Evolutionary conservation across 2,888 invertebrate genomes (phyloP).

Genomic region (Therioaphis trifolii): DNA sequence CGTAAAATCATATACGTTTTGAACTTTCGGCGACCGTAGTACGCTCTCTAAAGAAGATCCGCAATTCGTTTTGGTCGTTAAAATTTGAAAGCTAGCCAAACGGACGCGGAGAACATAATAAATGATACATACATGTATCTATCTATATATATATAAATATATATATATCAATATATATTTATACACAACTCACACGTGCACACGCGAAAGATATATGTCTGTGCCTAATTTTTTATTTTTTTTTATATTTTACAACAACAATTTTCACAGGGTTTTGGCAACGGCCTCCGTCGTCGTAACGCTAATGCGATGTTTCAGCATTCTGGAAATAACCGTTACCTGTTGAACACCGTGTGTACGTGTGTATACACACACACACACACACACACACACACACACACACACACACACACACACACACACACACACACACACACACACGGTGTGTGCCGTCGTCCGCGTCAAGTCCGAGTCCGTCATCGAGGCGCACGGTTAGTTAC

Average conservation of each 20-base stretch:
- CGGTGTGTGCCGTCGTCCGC: neutral
- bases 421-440: too few relatives aligned
- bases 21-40: neutral
- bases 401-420: too few relatives aligned
- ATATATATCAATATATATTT: neutral
- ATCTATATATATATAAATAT: neutral
- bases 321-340: slow-evolving; percentile 51
- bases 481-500: neutral
- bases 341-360: slow-evolving; percentile 34
- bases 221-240: slow-evolving; percentile 37
- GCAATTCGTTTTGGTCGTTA: slow-evolving; percentile 21
- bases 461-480: slow-evolving; percentile 14
- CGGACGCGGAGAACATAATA: neutral
- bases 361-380: too few relatives aligned
- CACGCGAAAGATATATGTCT: neutral
- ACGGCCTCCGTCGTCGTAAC: neutral
- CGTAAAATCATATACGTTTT: neutral
- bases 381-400: too few relatives aligned
- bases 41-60: neutral
- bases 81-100: slow-evolving; percentile 40
- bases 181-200: neutral
- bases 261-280: slow-evolving; percentile 39
- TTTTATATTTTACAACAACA: slow-evolving; percentile 34
- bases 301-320: neutral
- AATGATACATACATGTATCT: neutral